Conservation (phyloP, 1,140 invertebrate genomes). For the Drosophila leontia region DNA sequence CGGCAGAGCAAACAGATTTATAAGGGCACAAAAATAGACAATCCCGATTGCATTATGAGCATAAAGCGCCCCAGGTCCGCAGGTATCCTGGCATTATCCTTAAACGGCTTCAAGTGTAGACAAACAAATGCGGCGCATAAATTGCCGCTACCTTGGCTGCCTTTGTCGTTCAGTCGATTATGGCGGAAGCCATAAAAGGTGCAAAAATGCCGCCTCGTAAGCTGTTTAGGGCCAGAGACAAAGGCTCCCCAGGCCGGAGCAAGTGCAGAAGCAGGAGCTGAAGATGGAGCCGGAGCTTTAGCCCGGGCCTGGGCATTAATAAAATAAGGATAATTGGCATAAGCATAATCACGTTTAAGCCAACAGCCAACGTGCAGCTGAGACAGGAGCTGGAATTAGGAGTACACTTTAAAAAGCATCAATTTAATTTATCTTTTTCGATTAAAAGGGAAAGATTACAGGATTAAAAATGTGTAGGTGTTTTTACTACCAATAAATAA, state of each 20-base stretch:
- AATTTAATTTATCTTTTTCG: conserved; percentile 4
- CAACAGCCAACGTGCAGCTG: conserved; percentile 74
- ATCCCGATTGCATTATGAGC: conserved; percentile 63
- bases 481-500: background rate
- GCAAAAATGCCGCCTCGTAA: conserved; percentile 72
- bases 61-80: conserved; percentile 42
- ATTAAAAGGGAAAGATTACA: background rate
- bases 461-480: fast-evolving
- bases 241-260: conserved; percentile 34
- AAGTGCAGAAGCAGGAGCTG: background rate
- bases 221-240: conserved; percentile 55
- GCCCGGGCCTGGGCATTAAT: conserved; percentile 66
- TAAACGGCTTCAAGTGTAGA: conserved; percentile 65
- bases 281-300: background rate
- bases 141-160: conserved; percentile 45
- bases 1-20: conserved; percentile 52
- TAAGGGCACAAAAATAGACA: conserved; percentile 48
- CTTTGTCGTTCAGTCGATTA: conserved; percentile 64
- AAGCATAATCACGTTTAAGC: conserved; percentile 83
- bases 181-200: conserved; percentile 79
- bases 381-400: conserved; percentile 41
- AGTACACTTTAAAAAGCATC: conserved; percentile 21
- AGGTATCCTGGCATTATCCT: conserved; percentile 63
- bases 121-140: conserved; percentile 71
- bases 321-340: conserved; percentile 84